Base-by-base conservation (phyloP, 2,797 vertebrate genomes). In the Scomberomorus guttatus region DNA sequence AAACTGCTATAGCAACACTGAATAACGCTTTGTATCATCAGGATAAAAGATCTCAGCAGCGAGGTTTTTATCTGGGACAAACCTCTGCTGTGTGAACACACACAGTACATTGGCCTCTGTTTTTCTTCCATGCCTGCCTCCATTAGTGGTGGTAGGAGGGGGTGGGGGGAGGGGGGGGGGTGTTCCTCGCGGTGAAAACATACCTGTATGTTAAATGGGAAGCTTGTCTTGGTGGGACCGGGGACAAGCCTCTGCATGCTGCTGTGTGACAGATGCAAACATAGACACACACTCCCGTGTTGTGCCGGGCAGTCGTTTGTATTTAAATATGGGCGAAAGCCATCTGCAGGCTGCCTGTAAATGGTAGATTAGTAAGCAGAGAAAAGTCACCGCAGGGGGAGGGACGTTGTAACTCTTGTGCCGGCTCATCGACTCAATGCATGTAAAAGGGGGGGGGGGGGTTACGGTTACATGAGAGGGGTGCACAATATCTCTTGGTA, bases 311-410 rank as follows among this genome's bases (percentile, higher is more conserved):
- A 20, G 67, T 56, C 61, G 50, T 91, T 87, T 84, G 83, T 85
- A 80, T 91, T 90, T 81, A 87, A 90, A 87, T 86, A 77, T 54
- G 72, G 80, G 79, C 79, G 56, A 89, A 93, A 91, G 85, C 89
- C 85, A 90, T 89, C 84, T 91, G 90, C 63, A 29, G 70, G 77
- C 80, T 80, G 85, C 81, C 67, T 90, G 82, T 88, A 87, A 93
- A 91, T 79, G 73, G 75, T 61, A 87, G 84, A 92, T 91, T 91
- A 92, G 87, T 82, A 65, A 79, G 75, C 75, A 65, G 81, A 78
- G 88, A 81, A 83, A 90, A 88, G 81, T 84, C 85, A 72, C 81
- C 18, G 37, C 77, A 75, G 82, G 65, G 64, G 79, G 72, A 48
- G 60, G 81, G 75, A 77, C 67, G 83, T 58, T 83, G 62, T 62